Base-by-base conservation (phyloP, 2,797 vertebrate genomes). In the Champsocephalus esox region DNA sequence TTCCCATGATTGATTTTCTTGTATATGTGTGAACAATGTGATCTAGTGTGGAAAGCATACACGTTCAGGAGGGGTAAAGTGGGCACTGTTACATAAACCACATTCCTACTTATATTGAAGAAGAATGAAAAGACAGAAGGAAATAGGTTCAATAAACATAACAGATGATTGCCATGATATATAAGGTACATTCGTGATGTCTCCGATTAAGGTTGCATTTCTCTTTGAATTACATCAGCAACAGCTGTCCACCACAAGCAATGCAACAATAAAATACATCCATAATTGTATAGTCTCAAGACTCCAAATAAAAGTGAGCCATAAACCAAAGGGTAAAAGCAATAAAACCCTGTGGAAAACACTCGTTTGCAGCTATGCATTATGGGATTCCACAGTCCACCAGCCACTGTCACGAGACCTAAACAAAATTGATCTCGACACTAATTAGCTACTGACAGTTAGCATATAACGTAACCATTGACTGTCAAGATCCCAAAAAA, bases 271-370 rank as follows among this genome's bases (percentile, higher is more conserved):
- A 66, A 50, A 56, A 44, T 5, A 12, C 3, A 57, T 50, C 13
- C 38, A 51, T 24, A 24, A 44, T 32, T 7, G 0, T 9, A 38
- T 44, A 51, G 14, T 12, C 21, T 45, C 11, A 4, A 48, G 6
- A 21, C 2, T 38, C 32, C 6, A 44, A 46, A 14, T 34, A 38
- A 19, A n/a, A 32, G 21, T 2, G 28, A 28, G 6, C 16, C 4
- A 34, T 12, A 38, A 32, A 21, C n/a, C 45, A 52, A 62, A 71
- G 58, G 58, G 19, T 46, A 51, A 51, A 67, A 21, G 14, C 13
- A 16, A 75, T 57, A 57, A 50, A 73, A 62, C 4, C 34, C 2
- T 17, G 6, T 2, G 3, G 2, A 2, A 10, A 66, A 56, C 13
- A 9, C 21, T 21, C 12, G 1, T 17, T 8, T 34, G 59, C 57